A percentile compares a stretch with the other conserved stretches of the same genome.
Conservation (phyloP, 2,888 invertebrate species). For the Linnaemya tessellans region DNA sequence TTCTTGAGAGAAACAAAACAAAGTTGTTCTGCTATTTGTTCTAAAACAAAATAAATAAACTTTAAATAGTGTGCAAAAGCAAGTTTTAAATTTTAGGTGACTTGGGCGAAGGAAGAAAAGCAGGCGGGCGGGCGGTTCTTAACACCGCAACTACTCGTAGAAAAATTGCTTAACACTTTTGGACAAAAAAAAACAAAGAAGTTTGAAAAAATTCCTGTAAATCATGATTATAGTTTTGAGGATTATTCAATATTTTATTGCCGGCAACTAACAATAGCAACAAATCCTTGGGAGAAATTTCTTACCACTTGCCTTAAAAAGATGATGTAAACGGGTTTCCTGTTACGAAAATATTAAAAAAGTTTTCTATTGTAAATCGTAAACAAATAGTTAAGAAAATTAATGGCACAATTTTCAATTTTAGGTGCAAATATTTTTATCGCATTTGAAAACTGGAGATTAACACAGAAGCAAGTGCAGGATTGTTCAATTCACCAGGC, state of each 20-base stretch:
- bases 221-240: slow-evolving; percentile 42
- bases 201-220: slow-evolving; percentile 33
- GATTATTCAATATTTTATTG: slow-evolving; percentile 51
- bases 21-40: slow-evolving; percentile 39
- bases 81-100: slow-evolving; percentile 43
- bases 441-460: slow-evolving; percentile 3
- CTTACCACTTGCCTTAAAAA: neutral
- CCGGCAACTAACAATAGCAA: neutral
- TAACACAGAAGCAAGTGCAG: no score
- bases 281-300: neutral
- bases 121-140: neutral
- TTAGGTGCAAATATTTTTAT: neutral
- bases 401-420: slow-evolving; percentile 13
- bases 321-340: slow-evolving; percentile 20
- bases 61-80: neutral
- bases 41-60: slow-evolving; percentile 5
- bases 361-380: slow-evolving; percentile 17
- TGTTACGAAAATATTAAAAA: slow-evolving; percentile 31
- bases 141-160: neutral
- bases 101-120: neutral
- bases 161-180: slow-evolving; percentile 30
- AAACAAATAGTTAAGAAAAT: slow-evolving; percentile 13
- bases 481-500: no score
- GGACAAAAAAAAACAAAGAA: no score
- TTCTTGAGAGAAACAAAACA: slow-evolving; percentile 58